Percentiles rank a stretch among this genome's conserved stretches.
These are phyloP conservation scores for Microlaimidae sp. DNA, from an alignment of 2,888 invertebrate genomes.

Conservation along the genomic window DNA sequence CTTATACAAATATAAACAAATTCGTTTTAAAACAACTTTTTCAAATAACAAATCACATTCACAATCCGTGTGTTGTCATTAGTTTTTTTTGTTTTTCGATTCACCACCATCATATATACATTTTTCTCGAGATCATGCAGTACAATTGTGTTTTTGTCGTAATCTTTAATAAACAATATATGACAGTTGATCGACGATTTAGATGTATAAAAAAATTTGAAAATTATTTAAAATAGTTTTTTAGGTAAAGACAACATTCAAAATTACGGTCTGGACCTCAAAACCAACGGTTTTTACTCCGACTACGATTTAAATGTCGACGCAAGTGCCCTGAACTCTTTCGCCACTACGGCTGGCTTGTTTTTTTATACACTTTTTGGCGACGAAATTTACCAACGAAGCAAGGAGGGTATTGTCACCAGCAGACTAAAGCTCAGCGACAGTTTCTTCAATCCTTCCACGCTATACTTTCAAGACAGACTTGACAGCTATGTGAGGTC, in stretches of 20 bases:
- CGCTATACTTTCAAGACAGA: conserved; percentile 26
- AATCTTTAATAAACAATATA: background rate
- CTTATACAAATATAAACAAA: too few relatives aligned
- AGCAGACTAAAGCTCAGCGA: conserved; percentile 20
- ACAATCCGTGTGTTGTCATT: too few relatives aligned
- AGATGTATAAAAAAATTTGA: background rate
- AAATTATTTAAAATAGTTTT: too few relatives aligned
- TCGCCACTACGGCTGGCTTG: conserved; percentile 44
- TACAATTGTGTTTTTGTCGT: background rate
- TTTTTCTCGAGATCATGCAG: too few relatives aligned
- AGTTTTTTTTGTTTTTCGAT: too few relatives aligned
- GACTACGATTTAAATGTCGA: conserved; percentile 51
- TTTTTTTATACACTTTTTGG: conserved; percentile 30
- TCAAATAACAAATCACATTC: too few relatives aligned
- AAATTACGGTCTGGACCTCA: conserved; percentile 62
- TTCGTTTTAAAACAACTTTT: too few relatives aligned
- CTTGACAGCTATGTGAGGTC: conserved; percentile 25
- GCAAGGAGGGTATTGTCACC: conserved; percentile 13
- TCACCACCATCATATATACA: too few relatives aligned
- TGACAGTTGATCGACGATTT: background rate
- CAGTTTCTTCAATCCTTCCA: conserved; percentile 30
- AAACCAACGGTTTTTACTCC: conserved; percentile 41
- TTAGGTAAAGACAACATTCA: conserved; percentile 43
- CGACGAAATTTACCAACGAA: conserved; percentile 16
- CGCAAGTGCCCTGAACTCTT: conserved; percentile 61